Evolutionary conservation across 1,140 invertebrate species (phyloP), one percentile per base, ranked within the genome.

Genomic region (Lasioglossum albipes): DNA sequence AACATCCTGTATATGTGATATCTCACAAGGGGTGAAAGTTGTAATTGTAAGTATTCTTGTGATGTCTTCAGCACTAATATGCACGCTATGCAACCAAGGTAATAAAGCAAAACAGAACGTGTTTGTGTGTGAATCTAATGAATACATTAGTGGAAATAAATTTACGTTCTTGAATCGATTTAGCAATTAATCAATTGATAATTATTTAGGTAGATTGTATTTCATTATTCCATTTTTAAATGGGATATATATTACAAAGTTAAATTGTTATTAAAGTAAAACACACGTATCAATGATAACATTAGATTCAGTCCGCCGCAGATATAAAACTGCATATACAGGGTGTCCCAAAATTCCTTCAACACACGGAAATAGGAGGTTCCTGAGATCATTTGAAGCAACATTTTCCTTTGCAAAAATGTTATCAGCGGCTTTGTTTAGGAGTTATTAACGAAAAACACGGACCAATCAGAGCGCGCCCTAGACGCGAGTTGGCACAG

Each of bases 61-160:
- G 64, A 80, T 86, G 79, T 75, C 45, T 81, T 68, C 70, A 82
- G 75, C 70, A 77, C 45, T 70, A 71, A 62, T 85, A 79, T 84
- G 80, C 82, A 84, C 79, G 79, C 88, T 86, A 87, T 73, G 91
- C 92, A 93, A 93, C 89, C 84, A 91, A 92, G 54, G 84, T 73
- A 45, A 92, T 82, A 89, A 86, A 89, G 90, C 90, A 20, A 87
- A 92, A 93, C 85, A 74, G 79, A 91, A 91, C 84, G 84, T 81
- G n/a, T 87, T 42, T 78, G 75, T 87, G 61, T 79, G 84, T 85
- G 86, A 87, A 77, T 87, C 66, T 83, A 87, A 64, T 82, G 79
- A 76, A 18, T 69, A 54, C n/a, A 70, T 66, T 31, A 71, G 36
- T 84, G n/a, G 36, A 31, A 74, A 77, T 20, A 18, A 31, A 62